Evolutionary conservation across 2,113 vertebrate genomes (phyloP), one percentile per base, ranked within the genome.

Genomic region (Hepsetus odoe): DNA sequence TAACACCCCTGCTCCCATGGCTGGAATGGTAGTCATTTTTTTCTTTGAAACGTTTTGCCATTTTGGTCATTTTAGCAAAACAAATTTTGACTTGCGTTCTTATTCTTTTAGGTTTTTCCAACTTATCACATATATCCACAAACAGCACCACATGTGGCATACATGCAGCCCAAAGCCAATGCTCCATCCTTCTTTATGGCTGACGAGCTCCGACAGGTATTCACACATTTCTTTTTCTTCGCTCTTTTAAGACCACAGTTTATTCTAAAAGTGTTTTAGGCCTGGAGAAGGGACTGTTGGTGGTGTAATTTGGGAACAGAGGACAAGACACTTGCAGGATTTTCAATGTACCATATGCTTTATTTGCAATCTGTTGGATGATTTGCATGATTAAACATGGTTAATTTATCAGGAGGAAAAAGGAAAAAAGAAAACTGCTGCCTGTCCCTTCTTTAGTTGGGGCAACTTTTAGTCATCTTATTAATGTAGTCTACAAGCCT

Each of bases 151-250:
- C 96, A 99, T 58, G 97, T 99, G 93, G 96, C 97, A 84, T 99
- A 99, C 82, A 99, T 99, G 98, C 98, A 99, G 81, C 98, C 97
- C 13, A 99, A 99, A 95, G 98, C 98, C 79, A 99, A 99, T 46
- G 98, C 98, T 85, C 98, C 98, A 84, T 98, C 98, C 61, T 99
- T 99, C 89, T 99, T 99, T 84, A 99, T 99, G 98, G 94, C 95
- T 16, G 98, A 99, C 78, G 98, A 99, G 84, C 97, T 99, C 64
- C 93, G 97, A 88, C 98, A 99, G 96, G 98, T 99, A 94, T 70
- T 80, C 22, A 14, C 11, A 6, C 20, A 35, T 12, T 2, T 22
- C 10, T 12, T 30, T 53, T 40, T 20, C 13, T 20, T 32, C 0
- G 1, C 7, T n/a, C 0, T 0, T 7, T 40, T n/a, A n/a, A 30